Percentiles rank a stretch among this genome's conserved stretches.
phyloP scores from a whole-genome alignment of 1,140 invertebrate species.

The Whitmania pigra region DNA sequence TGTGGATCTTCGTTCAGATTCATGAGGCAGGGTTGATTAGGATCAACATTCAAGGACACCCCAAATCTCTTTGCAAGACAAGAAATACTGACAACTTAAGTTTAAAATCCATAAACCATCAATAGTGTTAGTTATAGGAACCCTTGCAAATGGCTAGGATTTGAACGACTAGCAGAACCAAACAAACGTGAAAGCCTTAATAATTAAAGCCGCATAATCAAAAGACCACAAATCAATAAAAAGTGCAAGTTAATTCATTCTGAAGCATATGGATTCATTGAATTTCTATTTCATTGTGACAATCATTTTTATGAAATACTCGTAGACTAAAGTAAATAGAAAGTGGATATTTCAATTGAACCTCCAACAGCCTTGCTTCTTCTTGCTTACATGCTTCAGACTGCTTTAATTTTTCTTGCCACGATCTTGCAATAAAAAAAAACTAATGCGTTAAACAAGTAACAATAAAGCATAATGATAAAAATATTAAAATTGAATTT shows the following conservation, averaged over 20 bases:
- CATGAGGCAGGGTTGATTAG: slow-evolving; percentile 46
- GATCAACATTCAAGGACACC: slow-evolving; percentile 38
- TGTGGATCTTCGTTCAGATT: slow-evolving; percentile 59
- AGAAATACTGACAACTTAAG: background rate
- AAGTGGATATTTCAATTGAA: slow-evolving; percentile 17
- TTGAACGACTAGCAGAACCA: too few species aligned
- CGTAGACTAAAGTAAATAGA: background rate
- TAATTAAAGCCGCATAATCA: too few species aligned
- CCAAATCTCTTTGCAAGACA: slow-evolving; percentile 34
- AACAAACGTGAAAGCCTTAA: too few species aligned
- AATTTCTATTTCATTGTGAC: too few species aligned
- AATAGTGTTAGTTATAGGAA: too few species aligned
- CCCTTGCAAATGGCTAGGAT: too few species aligned
- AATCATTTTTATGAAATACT: background rate
- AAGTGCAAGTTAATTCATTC: too few species aligned
- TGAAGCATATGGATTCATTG: background rate
- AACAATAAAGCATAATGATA: background rate
- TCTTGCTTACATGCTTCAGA: slow-evolving; percentile 38
- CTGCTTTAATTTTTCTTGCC: slow-evolving; percentile 36
- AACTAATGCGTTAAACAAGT: background rate
- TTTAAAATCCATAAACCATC: background rate
- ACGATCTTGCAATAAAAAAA: slow-evolving; percentile 30
- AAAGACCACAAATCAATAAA: too few species aligned
- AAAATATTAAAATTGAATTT: background rate
- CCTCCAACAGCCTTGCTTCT: slow-evolving; percentile 38